These are phyloP conservation scores for Phragmatobia fuliginosa DNA, from an alignment of 2,888 invertebrate genomes.

Conservation along the genomic window DNA sequence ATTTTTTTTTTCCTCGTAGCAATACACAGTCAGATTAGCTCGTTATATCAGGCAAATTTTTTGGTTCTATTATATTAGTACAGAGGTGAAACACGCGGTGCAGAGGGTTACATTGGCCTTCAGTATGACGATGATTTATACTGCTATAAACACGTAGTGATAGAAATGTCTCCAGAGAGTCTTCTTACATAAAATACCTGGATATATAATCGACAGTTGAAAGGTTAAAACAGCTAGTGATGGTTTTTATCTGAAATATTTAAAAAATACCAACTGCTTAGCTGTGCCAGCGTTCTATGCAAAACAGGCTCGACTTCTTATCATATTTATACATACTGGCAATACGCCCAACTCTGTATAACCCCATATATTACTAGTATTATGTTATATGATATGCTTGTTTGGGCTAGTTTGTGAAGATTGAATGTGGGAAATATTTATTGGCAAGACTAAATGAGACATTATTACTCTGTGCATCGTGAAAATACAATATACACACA, in stretches of 20 bases:
- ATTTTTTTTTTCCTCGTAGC: no score
- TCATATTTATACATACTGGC: constrained; percentile 59
- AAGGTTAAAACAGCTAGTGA: neutral
- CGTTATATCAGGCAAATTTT: no score
- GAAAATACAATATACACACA: neutral
- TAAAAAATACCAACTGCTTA: constrained; percentile 15
- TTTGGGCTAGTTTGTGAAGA: constrained; percentile 24
- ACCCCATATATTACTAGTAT: constrained; percentile 30
- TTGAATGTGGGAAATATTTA: constrained; percentile 25
- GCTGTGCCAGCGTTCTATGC: constrained; percentile 39
- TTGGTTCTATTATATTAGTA: no score
- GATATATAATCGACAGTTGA: neutral
- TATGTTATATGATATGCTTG: constrained; percentile 38
- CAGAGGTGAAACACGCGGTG: no score
- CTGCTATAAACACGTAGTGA: no score
- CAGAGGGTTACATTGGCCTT: no score
- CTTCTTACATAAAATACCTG: no score
- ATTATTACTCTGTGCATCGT: neutral
- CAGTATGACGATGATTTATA: no score
- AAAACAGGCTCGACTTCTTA: constrained; percentile 60
- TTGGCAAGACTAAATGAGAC: constrained; percentile 6
- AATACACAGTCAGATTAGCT: no score
- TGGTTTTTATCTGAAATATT: neutral
- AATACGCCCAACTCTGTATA: constrained; percentile 44
- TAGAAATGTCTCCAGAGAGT: no score